A percentile compares a stretch with the other conserved stretches of the same genome.
phyloP scores from a whole-genome alignment of 2,888 invertebrate genomes.

The Diadegma fenestrale region DNA sequence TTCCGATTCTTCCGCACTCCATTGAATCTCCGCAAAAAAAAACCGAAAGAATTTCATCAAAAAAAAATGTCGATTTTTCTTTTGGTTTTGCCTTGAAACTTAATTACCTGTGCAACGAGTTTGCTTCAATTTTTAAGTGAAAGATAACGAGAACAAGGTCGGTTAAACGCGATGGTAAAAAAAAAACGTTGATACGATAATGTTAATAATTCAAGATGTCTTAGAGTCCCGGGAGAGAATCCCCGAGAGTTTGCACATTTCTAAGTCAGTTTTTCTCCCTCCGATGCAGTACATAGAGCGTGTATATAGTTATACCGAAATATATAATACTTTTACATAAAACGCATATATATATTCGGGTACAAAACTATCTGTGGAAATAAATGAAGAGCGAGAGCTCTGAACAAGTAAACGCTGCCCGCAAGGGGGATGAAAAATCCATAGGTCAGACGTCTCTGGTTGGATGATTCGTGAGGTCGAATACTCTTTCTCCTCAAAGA shows the following conservation, averaged over 20 bases:
- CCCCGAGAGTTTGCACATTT: constrained; percentile 34
- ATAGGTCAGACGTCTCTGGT: constrained; percentile 13
- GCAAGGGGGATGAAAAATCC: constrained; percentile 38
- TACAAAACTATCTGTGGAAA: constrained; percentile 19
- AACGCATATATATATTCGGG: neutral
- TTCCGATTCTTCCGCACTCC: neutral
- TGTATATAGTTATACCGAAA: neutral
- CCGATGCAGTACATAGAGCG: neutral
- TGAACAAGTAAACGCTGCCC: constrained; percentile 38
- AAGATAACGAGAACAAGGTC: constrained; percentile 17
- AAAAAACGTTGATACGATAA: constrained; percentile 34
- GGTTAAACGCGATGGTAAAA: constrained; percentile 18
- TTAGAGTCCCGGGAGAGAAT: constrained; percentile 40
- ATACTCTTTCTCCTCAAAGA: constrained; percentile 35
- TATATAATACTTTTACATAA: neutral
- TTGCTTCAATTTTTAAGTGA: neutral
- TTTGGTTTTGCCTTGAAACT: neutral
- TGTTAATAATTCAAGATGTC: constrained; percentile 41
- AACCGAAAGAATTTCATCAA: neutral
- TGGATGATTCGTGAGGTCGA: constrained; percentile 54
- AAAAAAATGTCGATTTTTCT: neutral
- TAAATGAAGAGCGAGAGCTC: constrained; percentile 48
- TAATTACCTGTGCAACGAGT: neutral
- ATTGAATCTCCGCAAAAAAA: neutral
- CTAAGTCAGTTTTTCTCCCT: constrained; percentile 18